Conservation (phyloP, 1,140 invertebrate genomes). For the Fragariocoptes setiger region DNA sequence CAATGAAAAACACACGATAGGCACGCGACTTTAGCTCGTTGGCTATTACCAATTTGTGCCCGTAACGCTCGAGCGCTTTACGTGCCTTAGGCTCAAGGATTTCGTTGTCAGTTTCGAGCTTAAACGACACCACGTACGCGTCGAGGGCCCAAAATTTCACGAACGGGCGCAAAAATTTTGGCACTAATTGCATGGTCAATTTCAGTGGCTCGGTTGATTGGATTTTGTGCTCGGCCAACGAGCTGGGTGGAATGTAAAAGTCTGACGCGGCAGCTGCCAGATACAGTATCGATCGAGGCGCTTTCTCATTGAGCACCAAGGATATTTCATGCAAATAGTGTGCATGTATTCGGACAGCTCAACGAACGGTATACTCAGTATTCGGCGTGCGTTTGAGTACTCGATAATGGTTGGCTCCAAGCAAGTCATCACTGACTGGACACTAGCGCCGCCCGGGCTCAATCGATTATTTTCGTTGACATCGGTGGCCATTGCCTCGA, state of each 20-base stretch:
- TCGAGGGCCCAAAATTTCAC: conserved; percentile 63
- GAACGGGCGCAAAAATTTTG: conserved; percentile 69
- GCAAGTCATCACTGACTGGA: conserved; percentile 30
- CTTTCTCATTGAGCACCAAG: conserved; percentile 31
- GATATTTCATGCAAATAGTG: conserved; percentile 49
- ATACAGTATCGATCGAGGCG: conserved; percentile 42
- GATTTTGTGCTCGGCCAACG: conserved; percentile 72
- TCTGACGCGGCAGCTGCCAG: conserved; percentile 91
- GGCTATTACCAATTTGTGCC: conserved; percentile 75
- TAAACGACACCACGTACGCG: conserved; percentile 84
- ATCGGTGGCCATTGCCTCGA: conserved; percentile 8
- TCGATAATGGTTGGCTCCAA: conserved; percentile 36
- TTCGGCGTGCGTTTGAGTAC: conserved; percentile 26
- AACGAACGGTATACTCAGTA: conserved; percentile 43
- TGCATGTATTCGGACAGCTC: conserved; percentile 71
- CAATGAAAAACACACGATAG: conserved; percentile 42
- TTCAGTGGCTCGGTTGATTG: conserved; percentile 43
- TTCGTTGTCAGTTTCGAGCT: conserved; percentile 73
- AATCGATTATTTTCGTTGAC: neutral
- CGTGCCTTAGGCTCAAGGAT: conserved; percentile 54
- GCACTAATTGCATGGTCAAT: conserved; percentile 62
- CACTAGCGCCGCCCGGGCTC: neutral
- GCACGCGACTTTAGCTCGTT: conserved; percentile 62
- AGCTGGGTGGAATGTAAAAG: conserved; percentile 60
- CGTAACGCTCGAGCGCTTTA: conserved; percentile 57